Conservation (phyloP, 2,888 invertebrate species). For the Hololepta plana region DNA sequence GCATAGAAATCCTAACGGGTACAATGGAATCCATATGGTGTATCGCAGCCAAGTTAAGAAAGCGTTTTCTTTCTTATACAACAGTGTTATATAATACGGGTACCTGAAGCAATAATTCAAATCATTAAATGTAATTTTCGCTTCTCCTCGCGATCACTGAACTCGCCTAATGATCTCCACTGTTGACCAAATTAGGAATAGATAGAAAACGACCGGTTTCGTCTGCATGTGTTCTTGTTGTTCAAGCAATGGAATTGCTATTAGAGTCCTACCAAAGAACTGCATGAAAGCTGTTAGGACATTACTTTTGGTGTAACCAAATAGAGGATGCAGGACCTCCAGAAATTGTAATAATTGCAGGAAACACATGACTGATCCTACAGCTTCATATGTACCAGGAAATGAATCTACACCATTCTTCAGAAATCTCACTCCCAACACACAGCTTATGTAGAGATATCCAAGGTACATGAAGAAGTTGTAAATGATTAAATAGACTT, state of each 20-base stretch:
- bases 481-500: slow-evolving; percentile 73
- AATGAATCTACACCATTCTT: slow-evolving; percentile 57
- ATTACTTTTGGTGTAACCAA: slow-evolving; percentile 73
- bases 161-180: slow-evolving; percentile 67
- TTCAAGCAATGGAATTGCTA: slow-evolving; percentile 64
- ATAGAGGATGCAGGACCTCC: slow-evolving; percentile 77
- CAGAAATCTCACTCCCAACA: slow-evolving; percentile 56
- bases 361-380: slow-evolving; percentile 62
- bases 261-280: slow-evolving; percentile 51
- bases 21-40: slow-evolving; percentile 83
- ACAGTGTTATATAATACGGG: slow-evolving; percentile 75
- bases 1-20: slow-evolving; percentile 76
- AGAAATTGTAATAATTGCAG: slow-evolving; percentile 67
- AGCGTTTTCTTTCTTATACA: slow-evolving; percentile 53
- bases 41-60: slow-evolving; percentile 84
- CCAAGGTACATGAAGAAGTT: slow-evolving; percentile 82
- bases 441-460: slow-evolving; percentile 55
- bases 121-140: no score
- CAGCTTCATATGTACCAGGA: slow-evolving; percentile 47
- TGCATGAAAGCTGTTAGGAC: slow-evolving; percentile 57
- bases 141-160: no score
- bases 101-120: slow-evolving; percentile 41
- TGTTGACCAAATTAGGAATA: slow-evolving; percentile 69
- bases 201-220: slow-evolving; percentile 71
- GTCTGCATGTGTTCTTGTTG: slow-evolving; percentile 73